These are phyloP conservation scores for Fabriciana adippe DNA, from an alignment of 2,888 invertebrate genomes.

Conservation along the genomic window DNA sequence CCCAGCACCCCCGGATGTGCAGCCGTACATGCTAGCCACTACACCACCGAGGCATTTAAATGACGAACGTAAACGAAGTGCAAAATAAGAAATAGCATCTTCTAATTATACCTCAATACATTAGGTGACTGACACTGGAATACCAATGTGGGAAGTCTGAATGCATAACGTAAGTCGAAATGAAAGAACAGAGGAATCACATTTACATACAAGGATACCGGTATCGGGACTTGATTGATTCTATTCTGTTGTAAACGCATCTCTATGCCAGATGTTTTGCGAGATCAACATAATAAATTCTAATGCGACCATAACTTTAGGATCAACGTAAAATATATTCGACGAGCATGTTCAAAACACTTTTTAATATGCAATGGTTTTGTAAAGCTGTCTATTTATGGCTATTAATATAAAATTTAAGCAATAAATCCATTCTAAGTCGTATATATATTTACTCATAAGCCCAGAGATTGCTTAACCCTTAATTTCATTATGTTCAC, in stretches of 20 bases:
- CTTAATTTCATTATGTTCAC: too few species aligned
- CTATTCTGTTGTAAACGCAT: constrained; percentile 35
- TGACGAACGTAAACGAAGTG: too few species aligned
- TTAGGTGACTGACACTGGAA: constrained; percentile 29
- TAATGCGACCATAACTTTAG: constrained; percentile 49
- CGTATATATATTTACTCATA: neutral
- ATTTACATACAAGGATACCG: constrained; percentile 39
- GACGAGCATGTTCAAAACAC: constrained; percentile 43
- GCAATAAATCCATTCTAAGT: constrained; percentile 1
- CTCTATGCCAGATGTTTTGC: constrained; percentile 57
- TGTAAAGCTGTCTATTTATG: constrained; percentile 24
- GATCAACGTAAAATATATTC: constrained; percentile 44
- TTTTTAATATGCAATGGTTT: constrained; percentile 27
- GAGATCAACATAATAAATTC: constrained; percentile 54
- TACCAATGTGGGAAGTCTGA: constrained; percentile 37
- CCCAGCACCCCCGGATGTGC: too few species aligned
- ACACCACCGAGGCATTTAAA: too few species aligned
- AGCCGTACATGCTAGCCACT: too few species aligned
- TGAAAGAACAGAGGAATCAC: constrained; percentile 33
- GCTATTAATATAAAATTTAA: constrained; percentile 8
- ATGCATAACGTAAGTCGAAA: constrained; percentile 35
- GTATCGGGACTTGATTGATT: constrained; percentile 38
- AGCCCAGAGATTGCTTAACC: constrained; percentile 4
- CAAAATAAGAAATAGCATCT: neutral
- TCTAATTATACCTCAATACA: constrained; percentile 16